Conservation (phyloP, 2,888 invertebrate species). For the Phengaris alcon region DNA sequence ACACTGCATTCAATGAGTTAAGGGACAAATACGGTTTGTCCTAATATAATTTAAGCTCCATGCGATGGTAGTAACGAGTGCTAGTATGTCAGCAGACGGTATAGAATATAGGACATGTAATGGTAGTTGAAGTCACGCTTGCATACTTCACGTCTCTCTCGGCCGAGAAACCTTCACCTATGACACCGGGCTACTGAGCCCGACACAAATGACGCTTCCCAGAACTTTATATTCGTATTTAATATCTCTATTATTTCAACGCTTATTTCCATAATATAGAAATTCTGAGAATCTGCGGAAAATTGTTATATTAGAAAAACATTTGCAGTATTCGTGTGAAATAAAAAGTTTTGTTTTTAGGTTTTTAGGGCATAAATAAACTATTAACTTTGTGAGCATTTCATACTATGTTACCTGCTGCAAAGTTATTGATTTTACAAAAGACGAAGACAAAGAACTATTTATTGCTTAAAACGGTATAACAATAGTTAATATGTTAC, state of each 20-base stretch:
- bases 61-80: background rate
- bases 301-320: background rate
- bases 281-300: background rate
- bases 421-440: background rate
- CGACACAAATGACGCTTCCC: conserved; percentile 24
- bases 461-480: no score
- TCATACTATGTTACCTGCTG: background rate
- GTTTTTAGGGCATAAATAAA: background rate
- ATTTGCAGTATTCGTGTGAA: background rate
- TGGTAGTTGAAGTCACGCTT: conserved; percentile 42
- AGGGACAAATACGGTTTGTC: background rate
- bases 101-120: conserved; percentile 33
- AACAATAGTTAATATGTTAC: no score
- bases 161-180: conserved; percentile 43
- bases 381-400: no score
- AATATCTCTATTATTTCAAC: conserved; percentile 7
- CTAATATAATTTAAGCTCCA: background rate
- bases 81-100: background rate
- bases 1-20: no score
- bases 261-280: background rate
- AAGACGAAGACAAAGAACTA: no score
- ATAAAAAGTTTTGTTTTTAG: background rate
- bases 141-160: conserved; percentile 39
- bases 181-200: conserved; percentile 37
- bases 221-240: conserved; percentile 28